phyloP scores from a whole-genome alignment of 1,140 invertebrate genomes.

The Drosophila lacteicornis region DNA sequence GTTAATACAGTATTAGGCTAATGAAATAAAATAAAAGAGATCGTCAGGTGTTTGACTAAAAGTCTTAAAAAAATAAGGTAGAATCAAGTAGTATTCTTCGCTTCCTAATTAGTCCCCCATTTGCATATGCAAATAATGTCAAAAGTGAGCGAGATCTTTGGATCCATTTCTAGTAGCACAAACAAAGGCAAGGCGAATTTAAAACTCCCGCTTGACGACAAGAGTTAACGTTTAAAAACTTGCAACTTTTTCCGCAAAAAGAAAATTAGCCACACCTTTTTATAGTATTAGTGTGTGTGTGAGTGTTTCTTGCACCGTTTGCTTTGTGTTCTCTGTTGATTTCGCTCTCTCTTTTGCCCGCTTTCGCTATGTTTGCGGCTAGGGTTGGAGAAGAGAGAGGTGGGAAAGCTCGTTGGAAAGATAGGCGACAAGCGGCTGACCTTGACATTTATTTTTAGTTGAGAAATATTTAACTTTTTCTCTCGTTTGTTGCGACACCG shows the following conservation, averaged over 20 bases:
- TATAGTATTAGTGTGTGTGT: slow-evolving; percentile 5
- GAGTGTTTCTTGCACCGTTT: slow-evolving; percentile 9
- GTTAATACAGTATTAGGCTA: neutral
- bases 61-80: neutral
- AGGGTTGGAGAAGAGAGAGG: neutral
- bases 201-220: slow-evolving; percentile 36
- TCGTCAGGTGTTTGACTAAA: neutral
- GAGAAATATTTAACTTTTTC: slow-evolving; percentile 70
- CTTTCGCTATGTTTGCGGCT: slow-evolving; percentile 19
- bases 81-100: neutral
- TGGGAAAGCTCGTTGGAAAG: slow-evolving; percentile 17
- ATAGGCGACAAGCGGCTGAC: slow-evolving; percentile 57
- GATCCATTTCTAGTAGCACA: slow-evolving; percentile 11
- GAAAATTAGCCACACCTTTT: slow-evolving; percentile 63
- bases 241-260: slow-evolving; percentile 26
- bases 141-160: slow-evolving; percentile 42
- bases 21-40: slow-evolving; percentile 4
- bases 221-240: slow-evolving; percentile 6
- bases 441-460: slow-evolving; percentile 83
- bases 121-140: slow-evolving; percentile 49
- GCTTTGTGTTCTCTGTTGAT: slow-evolving; percentile 21
- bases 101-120: slow-evolving; percentile 30
- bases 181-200: slow-evolving; percentile 18
- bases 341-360: slow-evolving; percentile 27
- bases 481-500: slow-evolving; percentile 50